Evolutionary conservation across 2,888 invertebrate species (phyloP).

Genomic region (Eupithecia tripunctaria): DNA sequence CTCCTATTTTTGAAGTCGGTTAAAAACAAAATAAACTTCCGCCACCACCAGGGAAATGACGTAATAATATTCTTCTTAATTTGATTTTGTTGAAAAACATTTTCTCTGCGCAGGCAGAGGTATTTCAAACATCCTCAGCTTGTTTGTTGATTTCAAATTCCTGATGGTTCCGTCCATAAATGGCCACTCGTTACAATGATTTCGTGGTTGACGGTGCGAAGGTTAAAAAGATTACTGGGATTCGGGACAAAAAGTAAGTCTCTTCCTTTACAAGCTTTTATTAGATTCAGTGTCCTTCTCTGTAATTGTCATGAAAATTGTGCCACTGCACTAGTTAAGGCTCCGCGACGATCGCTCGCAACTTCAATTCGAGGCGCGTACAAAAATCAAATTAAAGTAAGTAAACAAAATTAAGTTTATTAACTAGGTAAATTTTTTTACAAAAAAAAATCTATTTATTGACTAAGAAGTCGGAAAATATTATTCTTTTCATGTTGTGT

Average conservation of each 20-base stretch:
- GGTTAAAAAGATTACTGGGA: conserved; percentile 16
- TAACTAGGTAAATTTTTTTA: too few species aligned
- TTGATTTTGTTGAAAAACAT: neutral
- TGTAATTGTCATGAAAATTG: too few species aligned
- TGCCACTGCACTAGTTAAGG: too few species aligned
- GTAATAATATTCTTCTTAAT: neutral
- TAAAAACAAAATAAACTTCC: neutral
- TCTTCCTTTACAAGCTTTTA: neutral
- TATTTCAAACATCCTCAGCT: conserved; percentile 18
- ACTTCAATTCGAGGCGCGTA: too few species aligned
- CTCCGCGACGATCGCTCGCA: too few species aligned
- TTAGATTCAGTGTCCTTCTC: too few species aligned
- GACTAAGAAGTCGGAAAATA: too few species aligned
- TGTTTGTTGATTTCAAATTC: conserved; percentile 4
- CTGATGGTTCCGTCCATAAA: neutral
- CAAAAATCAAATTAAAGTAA: too few species aligned
- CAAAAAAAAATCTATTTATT: too few species aligned
- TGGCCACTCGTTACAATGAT: conserved; percentile 15
- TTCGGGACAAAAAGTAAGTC: conserved; percentile 20
- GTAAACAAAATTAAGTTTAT: too few species aligned
- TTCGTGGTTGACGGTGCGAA: conserved; percentile 14
- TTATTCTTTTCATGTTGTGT: too few species aligned
- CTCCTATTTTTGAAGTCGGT: too few species aligned
- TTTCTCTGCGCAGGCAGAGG: neutral
- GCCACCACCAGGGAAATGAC: neutral